Base-by-base conservation (phyloP, 2,113 vertebrate species). In the Erinaceus europaeus region DNA sequence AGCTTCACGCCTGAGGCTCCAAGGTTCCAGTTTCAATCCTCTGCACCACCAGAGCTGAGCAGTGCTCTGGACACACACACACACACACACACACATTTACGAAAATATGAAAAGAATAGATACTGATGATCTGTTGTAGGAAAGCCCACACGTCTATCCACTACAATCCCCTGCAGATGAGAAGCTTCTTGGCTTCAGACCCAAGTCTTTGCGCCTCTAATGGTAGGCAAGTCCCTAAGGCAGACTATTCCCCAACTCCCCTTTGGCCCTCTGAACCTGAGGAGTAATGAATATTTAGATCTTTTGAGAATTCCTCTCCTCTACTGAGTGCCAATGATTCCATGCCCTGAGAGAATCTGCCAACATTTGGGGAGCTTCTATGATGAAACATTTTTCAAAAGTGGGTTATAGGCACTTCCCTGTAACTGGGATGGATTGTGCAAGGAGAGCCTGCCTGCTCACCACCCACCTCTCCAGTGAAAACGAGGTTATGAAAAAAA, bases 401-500 rank as follows among this genome's bases (percentile, higher is more conserved):
- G 55, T 93, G 85, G 91, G 88, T 92, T 93, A 89, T 71, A 78
- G 82, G 82, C 79, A 73, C 85, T 95, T 94, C 86, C 79, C 78
- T 85, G 69, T 78, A 90, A 82, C 25, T 89, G 85, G 55, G 71
- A 90, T 94, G 90, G 92, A 81, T 94, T 94, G 91, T 72, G 61
- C 85, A 93, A 94, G 59, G 75, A 93, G 84, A 76, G 85, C 84
- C 74, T 90, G 55, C 53, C 36, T 59, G 78, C 65, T 84, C 75
- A 90, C 84, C 94, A 82, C 94, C 95, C 89, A 94, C 90, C 90
- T 57, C 61, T 81, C 84, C 20, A 74, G 78, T 44, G 87, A 82
- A 93, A 94, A 94, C 94, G 94, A 90, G 95, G 95, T 90, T 94
- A 94, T 62, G 85, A 93, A 75, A 71, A 89, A 95, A 93, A 94